phyloP scores from a whole-genome alignment of 2,797 vertebrate species.

The Luscinia megarhynchos region DNA sequence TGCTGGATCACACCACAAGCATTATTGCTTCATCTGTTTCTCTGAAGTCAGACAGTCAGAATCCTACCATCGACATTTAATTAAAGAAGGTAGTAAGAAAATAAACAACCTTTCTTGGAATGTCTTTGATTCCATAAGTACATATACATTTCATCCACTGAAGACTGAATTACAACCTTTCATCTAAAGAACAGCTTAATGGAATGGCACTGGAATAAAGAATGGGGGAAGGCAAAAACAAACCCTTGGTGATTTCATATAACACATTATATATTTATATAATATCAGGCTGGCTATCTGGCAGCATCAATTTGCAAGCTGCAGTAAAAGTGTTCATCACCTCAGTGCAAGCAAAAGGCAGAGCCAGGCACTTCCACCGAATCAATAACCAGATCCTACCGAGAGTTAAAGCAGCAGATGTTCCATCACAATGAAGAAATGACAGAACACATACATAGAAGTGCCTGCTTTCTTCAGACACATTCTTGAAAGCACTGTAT shows the following conservation, averaged over 20 bases:
- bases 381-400: constrained; percentile 31
- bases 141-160: constrained; percentile 69
- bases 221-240: constrained; percentile 43
- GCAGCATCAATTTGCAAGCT: constrained; percentile 39
- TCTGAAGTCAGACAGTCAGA: constrained; percentile 65
- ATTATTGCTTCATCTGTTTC: constrained; percentile 57
- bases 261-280: constrained; percentile 60
- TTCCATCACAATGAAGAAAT: constrained; percentile 41
- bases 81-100: constrained; percentile 76
- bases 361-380: constrained; percentile 1
- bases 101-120: constrained; percentile 70
- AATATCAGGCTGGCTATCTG: not conserved
- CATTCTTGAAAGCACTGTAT: constrained; percentile 57
- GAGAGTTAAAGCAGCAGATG: constrained; percentile 49
- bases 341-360: not conserved
- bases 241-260: constrained; percentile 56
- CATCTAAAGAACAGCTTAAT: constrained; percentile 71
- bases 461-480: constrained; percentile 50
- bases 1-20: constrained; percentile 33
- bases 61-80: constrained; percentile 74
- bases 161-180: constrained; percentile 76
- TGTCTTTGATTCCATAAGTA: constrained; percentile 74
- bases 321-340: constrained; percentile 33
- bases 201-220: constrained; percentile 61
- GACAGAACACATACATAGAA: constrained; percentile 49